Evolutionary conservation across 2,797 vertebrate species (phyloP).

Genomic region (Clarias laeviceps): DNA sequence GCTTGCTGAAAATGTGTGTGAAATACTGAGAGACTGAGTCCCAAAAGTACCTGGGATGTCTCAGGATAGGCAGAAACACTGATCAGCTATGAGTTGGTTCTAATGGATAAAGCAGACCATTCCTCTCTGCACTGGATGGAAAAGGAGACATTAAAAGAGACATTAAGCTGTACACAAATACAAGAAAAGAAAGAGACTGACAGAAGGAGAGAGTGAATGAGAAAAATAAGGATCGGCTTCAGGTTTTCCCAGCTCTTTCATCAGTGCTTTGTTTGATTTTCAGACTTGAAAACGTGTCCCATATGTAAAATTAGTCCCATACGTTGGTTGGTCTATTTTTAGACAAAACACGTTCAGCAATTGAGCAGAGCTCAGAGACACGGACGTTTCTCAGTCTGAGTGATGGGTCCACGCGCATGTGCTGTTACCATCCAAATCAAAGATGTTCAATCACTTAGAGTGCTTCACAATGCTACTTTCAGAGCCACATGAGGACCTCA

Average conservation of each 20-base stretch:
- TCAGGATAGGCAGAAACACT: slow-evolving; percentile 29
- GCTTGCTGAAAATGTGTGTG: slow-evolving; percentile 11
- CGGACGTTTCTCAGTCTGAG: slow-evolving; percentile 29
- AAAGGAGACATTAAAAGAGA: slow-evolving; percentile 31
- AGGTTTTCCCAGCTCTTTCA: slow-evolving; percentile 52
- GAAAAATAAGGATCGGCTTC: slow-evolving; percentile 1
- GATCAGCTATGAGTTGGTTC: slow-evolving; percentile 55
- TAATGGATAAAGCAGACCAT: slow-evolving; percentile 67
- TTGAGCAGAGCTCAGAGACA: slow-evolving; percentile 47
- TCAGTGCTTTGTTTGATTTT: slow-evolving; percentile 62
- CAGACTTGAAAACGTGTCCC: slow-evolving; percentile 55
- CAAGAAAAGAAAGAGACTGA: slow-evolving; percentile 35
- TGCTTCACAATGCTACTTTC: slow-evolving; percentile 51
- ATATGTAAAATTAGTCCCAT: slow-evolving; percentile 66
- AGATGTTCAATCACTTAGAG: slow-evolving; percentile 56
- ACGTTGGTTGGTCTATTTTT: slow-evolving; percentile 66
- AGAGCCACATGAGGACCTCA: slow-evolving; percentile 60
- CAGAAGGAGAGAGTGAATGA: not conserved
- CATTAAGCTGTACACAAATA: slow-evolving; percentile 52
- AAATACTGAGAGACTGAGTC: not conserved
- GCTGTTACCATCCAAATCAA: slow-evolving; percentile 43
- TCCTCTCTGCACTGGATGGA: slow-evolving; percentile 28
- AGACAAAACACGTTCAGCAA: slow-evolving; percentile 56
- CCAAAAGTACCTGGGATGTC: slow-evolving; percentile 36
- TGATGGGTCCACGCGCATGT: slow-evolving; percentile 33